A percentile compares a stretch with the other conserved stretches of the same genome.
Conservation (phyloP, 92 coral and sea anemone species). For the Desmophyllum pertusum region DNA sequence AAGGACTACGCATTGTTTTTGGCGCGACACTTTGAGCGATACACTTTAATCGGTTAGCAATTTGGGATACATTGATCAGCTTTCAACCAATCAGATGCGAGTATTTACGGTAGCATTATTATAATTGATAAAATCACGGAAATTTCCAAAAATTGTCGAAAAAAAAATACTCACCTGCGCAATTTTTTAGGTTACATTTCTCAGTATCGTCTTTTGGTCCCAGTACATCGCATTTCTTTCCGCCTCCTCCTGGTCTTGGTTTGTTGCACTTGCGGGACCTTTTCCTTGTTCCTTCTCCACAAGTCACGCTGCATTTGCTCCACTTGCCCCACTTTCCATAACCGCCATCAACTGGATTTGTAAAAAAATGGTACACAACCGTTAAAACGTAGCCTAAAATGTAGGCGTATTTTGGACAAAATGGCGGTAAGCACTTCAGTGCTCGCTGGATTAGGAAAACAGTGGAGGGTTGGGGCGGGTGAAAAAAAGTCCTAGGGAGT, state of each 20-base stretch:
- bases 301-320: constrained; percentile 7
- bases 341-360: not conserved
- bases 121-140: too few species aligned
- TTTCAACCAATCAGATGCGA: too few species aligned
- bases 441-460: too few species aligned
- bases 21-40: too few species aligned
- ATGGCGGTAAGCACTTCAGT: too few species aligned
- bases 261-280: constrained; percentile 7
- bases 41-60: too few species aligned
- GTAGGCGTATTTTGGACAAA: too few species aligned
- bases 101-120: not conserved
- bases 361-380: not conserved
- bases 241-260: not conserved
- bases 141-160: too few species aligned
- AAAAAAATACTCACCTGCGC: constrained; percentile 1
- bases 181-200: constrained; percentile 1
- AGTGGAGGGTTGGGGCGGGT: too few species aligned
- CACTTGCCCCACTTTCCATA: constrained; percentile 5
- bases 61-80: too few species aligned
- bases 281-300: constrained; percentile 14
- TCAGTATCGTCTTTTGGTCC: not conserved
- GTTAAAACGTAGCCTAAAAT: not conserved
- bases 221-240: constrained; percentile 14
- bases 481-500: too few species aligned
- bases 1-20: too few species aligned